Evolutionary conservation across 2,888 invertebrate species (phyloP).

Genomic region (Stenotaenia linearis): DNA sequence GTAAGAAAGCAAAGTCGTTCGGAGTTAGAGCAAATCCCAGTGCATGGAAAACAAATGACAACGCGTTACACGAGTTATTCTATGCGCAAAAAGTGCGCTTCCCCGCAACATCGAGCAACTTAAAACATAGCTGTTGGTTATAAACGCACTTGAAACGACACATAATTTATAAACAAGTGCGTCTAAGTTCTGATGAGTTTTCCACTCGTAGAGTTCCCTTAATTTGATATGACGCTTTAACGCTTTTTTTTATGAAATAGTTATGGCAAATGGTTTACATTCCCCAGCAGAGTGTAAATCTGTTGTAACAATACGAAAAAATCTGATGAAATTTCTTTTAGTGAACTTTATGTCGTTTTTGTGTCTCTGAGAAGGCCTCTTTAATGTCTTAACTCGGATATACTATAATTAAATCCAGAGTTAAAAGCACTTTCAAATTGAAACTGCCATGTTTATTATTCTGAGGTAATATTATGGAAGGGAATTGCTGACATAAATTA

Average conservation of each 20-base stretch:
- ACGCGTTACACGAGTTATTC: background rate
- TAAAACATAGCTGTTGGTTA: background rate
- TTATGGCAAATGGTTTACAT: background rate
- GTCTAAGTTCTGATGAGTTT: conserved; percentile 4
- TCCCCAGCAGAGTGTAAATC: too few relatives aligned
- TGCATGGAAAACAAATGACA: conserved; percentile 14
- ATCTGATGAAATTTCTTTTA: too few relatives aligned
- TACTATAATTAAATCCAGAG: too few relatives aligned
- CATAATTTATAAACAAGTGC: background rate
- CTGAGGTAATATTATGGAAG: too few relatives aligned
- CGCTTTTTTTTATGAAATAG: background rate
- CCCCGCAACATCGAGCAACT: background rate
- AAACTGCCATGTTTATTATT: too few relatives aligned
- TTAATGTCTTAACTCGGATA: too few relatives aligned
- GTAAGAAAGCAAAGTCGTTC: conserved; percentile 2
- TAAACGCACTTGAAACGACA: background rate
- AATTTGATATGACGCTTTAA: background rate
- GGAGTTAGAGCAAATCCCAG: conserved; percentile 1
- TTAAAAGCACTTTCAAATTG: too few relatives aligned
- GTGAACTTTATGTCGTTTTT: too few relatives aligned
- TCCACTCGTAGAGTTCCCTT: background rate
- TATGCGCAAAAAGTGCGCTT: background rate
- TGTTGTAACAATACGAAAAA: too few relatives aligned
- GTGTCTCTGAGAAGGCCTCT: too few relatives aligned
- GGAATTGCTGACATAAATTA: too few relatives aligned